Evolutionary conservation across 23 tunicate genomes (phyloP), one percentile per base, ranked within the genome.

Genomic region (Botrylloides violaceus): DNA sequence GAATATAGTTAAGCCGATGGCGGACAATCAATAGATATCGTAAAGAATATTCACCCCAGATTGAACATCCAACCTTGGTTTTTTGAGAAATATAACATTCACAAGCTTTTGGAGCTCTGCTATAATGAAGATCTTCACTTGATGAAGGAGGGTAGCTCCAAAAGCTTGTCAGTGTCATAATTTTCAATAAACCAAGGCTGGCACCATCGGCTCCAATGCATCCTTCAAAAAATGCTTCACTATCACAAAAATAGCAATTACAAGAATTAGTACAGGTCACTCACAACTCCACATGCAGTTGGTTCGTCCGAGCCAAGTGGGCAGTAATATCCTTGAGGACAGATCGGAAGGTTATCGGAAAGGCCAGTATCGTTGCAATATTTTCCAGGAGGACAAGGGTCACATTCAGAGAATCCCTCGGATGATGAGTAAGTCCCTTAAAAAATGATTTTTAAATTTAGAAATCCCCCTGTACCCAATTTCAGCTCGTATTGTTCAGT

Each of bases 241-340:
- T n/a, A n/a, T n/a, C n/a, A n/a, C n/a, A n/a, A n/a, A n/a, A n/a
- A n/a, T n/a, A n/a, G n/a, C n/a, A n/a, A n/a, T n/a, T n/a, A n/a
- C n/a, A n/a, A n/a, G n/a, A n/a, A n/a, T n/a, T n/a, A n/a, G n/a
- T n/a, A n/a, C n/a, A n/a, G n/a, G n/a, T n/a, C n/a, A n/a, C 87
- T 76, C 71, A 87, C 96, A 21, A 33, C 61, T 5, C 58, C 61
- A 59, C 97, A 90, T 3, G 83, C 73, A 28, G 0, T 59, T 4
- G 89, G 97, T 2, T 6, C 36, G 2, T 30, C 36, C 6, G 85
- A 66, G 19, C 57, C 43, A 12, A 34, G 7, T 25, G 81, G 85
- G 49, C 97, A 90, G 37, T 83, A 90, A 63, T 55, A 0, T 3
- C 97, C 97, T 3, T 50, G 49, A 29, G 84, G 85, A 64, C 97